Evolutionary conservation across 2,888 invertebrate genomes (phyloP).

Genomic region (Drepana falcataria): DNA sequence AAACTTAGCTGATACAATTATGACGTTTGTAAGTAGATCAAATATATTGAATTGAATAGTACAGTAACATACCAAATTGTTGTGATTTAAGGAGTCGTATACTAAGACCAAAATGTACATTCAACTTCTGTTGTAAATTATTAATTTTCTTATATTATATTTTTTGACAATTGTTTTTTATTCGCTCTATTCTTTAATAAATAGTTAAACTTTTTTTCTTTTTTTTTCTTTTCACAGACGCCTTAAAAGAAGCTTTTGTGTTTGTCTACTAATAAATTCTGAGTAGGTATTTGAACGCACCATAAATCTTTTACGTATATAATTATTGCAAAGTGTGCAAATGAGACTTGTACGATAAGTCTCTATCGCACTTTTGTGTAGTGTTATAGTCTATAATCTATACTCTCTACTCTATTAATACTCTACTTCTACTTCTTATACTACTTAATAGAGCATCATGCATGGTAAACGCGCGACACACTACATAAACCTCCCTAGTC

Average conservation of each 20-base stretch:
- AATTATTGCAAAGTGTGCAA: too few species aligned
- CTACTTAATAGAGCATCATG: too few species aligned
- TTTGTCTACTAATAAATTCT: too few species aligned
- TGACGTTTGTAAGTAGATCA: not conserved
- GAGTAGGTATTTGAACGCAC: too few species aligned
- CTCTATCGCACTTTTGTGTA: too few species aligned
- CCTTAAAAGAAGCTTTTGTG: not conserved
- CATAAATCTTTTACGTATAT: too few species aligned
- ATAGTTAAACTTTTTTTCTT: conserved; percentile 22
- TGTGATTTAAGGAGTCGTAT: conserved; percentile 23
- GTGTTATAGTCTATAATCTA: too few species aligned
- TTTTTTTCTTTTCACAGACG: conserved; percentile 9
- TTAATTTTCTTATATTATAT: conserved; percentile 21
- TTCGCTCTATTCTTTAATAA: conserved; percentile 32
- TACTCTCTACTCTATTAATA: too few species aligned
- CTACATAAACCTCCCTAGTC: too few species aligned
- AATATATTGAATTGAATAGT: not conserved
- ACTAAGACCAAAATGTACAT: conserved; percentile 9
- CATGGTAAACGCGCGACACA: too few species aligned
- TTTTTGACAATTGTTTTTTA: conserved; percentile 31
- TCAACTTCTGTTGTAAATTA: conserved; percentile 44
- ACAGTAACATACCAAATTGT: conserved; percentile 15
- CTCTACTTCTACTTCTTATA: too few species aligned
- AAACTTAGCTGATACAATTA: not conserved
- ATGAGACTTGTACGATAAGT: too few species aligned